Evolutionary conservation across 2,888 invertebrate genomes (phyloP), one percentile per base, ranked within the genome.

Genomic region (Lepeophtheirus nordmannii): DNA sequence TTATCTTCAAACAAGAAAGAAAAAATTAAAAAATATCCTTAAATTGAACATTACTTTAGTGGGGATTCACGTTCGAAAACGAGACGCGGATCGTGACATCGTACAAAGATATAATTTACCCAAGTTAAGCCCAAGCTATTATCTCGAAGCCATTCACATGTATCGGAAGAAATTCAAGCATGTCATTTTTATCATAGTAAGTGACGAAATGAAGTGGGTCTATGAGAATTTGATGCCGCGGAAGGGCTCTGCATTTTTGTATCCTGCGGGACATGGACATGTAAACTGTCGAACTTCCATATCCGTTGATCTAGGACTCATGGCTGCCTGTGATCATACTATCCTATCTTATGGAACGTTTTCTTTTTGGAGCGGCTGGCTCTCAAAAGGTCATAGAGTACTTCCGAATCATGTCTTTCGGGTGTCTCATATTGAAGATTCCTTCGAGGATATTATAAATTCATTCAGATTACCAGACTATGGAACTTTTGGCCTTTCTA

Each of bases 301-400:
- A 17, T 14, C 57, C 14, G 7, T 63, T 22, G 65, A 64, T 56
- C 40, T 64, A 56, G 65, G 56, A 14, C 65, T 64, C 39, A 23
- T 64, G 56, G 65, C 65, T 11, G 65, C 65, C n/a, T 64, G 65
- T n/a, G 56, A 64, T 14, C 65, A 64, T 38, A 23, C 57, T 10
- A 37, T 64, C 53, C 39, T 64, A 23, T n/a, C 65, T 9, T 56
- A 57, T 7, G 65, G 65, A 14, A 64, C 65, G 30, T 64, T 64
- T 30, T 56, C 57, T n/a, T 46, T 64, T 23, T 64, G 56, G 39
- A n/a, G 57, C 5, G 65, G 56, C 10, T 11, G 56, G 14, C 65
- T 64, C 10, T 11, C 65, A n/a, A 56, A 56, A 10, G 65, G 65
- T n/a, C 53, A 46, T 17, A 14, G 53, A 17, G 8, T 46, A n/a